A percentile compares a stretch with the other conserved stretches of the same genome.
These are phyloP conservation scores for Epinephelus moara DNA, from an alignment of 2,113 vertebrate genomes.

Conservation along the genomic window DNA sequence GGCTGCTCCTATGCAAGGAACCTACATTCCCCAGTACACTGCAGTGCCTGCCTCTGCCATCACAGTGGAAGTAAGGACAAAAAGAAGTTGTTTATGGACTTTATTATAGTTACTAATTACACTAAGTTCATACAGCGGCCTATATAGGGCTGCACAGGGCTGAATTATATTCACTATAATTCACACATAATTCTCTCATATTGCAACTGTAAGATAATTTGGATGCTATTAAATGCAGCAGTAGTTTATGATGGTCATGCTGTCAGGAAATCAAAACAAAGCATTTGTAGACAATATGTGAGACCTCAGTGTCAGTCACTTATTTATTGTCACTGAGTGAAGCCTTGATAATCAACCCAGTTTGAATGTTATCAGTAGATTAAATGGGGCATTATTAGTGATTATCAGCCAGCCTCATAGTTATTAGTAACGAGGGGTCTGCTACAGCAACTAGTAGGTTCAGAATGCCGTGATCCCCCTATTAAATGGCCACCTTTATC, in stretches of 20 bases:
- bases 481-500: too few relatives aligned
- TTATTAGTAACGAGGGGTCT: too few relatives aligned
- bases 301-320: neutral
- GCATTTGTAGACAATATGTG: neutral
- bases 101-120: neutral
- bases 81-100: constrained; percentile 5
- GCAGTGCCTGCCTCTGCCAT: constrained; percentile 99
- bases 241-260: neutral
- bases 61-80: constrained; percentile 95
- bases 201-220: neutral
- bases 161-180: neutral
- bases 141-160: neutral
- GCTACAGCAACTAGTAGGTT: too few relatives aligned
- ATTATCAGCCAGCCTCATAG: too few relatives aligned
- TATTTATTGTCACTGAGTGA: neutral
- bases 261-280: neutral
- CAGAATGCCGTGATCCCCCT: too few relatives aligned
- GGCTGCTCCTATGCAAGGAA: constrained; percentile 99
- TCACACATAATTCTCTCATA: neutral
- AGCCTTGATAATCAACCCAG: neutral
- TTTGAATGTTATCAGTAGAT: too few relatives aligned
- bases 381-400: too few relatives aligned
- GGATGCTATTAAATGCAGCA: neutral
- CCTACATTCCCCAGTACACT: constrained; percentile 99
- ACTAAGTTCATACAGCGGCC: neutral